Conservation (phyloP, 2,888 invertebrate species). For the Vesta saturnalis region DNA sequence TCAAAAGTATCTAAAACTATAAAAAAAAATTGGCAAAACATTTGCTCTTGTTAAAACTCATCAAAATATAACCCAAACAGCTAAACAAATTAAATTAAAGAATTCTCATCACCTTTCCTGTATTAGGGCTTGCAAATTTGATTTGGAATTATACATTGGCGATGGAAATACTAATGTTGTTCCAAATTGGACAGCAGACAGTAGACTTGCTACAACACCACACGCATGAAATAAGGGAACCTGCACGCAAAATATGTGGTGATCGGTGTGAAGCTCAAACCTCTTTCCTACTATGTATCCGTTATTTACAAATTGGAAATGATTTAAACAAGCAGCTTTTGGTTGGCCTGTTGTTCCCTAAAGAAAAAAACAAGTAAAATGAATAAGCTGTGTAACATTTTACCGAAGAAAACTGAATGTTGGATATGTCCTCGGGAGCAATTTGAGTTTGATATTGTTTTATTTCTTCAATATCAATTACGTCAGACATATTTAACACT, state of each 20-base stretch:
- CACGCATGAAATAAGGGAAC: constrained; percentile 87
- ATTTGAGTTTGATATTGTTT: constrained; percentile 63
- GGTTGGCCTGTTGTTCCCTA: constrained; percentile 69
- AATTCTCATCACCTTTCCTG: constrained; percentile 69
- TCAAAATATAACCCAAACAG: constrained; percentile 14
- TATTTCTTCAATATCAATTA: constrained; percentile 54
- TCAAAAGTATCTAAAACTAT: too few species aligned
- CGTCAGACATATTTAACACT: constrained; percentile 55
- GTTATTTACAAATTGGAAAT: constrained; percentile 82
- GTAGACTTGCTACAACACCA: constrained; percentile 73
- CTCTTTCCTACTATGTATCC: constrained; percentile 70
- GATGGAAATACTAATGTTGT: constrained; percentile 71
- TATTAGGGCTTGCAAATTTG: constrained; percentile 70
- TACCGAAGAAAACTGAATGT: constrained; percentile 85
- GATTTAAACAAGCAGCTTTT: constrained; percentile 78
- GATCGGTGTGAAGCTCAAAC: constrained; percentile 60
- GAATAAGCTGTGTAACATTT: constrained; percentile 39
- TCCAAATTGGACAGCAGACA: constrained; percentile 69
- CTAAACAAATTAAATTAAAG: constrained; percentile 20
- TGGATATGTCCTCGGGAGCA: constrained; percentile 75
- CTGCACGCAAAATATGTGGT: constrained; percentile 69
- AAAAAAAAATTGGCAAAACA: too few species aligned
- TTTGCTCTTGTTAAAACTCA: neutral
- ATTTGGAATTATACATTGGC: constrained; percentile 69
- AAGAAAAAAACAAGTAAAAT: constrained; percentile 53